Base-by-base conservation (phyloP, 2,113 vertebrate species). In the Neogobius melanostomus region DNA sequence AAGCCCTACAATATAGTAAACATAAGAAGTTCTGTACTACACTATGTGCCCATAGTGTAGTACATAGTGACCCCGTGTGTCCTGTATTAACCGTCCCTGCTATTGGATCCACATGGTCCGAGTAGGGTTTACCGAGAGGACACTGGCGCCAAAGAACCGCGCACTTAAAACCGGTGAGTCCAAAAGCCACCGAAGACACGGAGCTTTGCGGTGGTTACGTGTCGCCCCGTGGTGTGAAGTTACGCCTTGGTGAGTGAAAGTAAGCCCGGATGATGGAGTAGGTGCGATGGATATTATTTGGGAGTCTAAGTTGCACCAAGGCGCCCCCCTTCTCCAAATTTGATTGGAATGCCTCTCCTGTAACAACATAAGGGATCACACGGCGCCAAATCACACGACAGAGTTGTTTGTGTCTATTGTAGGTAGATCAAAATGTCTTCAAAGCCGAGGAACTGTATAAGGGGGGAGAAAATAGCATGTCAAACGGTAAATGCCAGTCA, bases 301-400 rank as follows among this genome's bases (percentile, higher is more conserved):
- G 76, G 42, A 77, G 80, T 21, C 71, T n/a, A 4, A 48, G 81
- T 48, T 60, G 81, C 84, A 87, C 76, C 77, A 77, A 74, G 75
- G 71, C 75, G 78, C 65, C 72, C 76, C 62, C 77, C 74, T 72
- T 60, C 78, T 75, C 56, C 51, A 79, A 85, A 78, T 77, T 74
- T 66, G 68, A 48, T 71, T 50, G 87, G 84, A 91, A 88, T 91
- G 85, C 84, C 65, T 84, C 83, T 90, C 80, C 76, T 80, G 44
- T 88, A 91, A 90, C 84, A 82, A 82, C 82, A 85, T 90, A 76
- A 89, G 71, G 69, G 65, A 78, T 90, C 85, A 89, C 88, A 90
- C 82, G 83, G 77, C 54, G 70, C 48, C 43, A 73, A 4, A 63
- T 87, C 88, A 88, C 77, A 79, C 89, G 88, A 75, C 68, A 69